phyloP scores from a whole-genome alignment of 2,113 vertebrate genomes.

The Thalassoma bifasciatum region DNA sequence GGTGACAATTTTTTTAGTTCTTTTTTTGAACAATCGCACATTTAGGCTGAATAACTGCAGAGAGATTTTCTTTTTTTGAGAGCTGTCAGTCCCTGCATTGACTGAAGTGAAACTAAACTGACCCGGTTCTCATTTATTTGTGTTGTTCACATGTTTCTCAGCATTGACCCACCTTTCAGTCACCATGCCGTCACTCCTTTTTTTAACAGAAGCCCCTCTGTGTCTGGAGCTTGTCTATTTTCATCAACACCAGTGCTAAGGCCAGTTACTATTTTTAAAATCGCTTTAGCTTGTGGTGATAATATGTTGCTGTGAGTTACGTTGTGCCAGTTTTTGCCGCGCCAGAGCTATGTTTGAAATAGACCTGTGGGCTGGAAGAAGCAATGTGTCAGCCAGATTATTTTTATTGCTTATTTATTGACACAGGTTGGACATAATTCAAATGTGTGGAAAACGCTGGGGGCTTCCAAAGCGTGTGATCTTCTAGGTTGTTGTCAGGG shows the following conservation, averaged over 20 bases:
- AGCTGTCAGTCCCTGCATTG: not conserved
- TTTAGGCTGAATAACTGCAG: not conserved
- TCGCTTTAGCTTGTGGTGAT: conserved; percentile 33
- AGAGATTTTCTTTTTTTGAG: not conserved
- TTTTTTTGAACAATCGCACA: not conserved
- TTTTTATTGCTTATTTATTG: conserved; percentile 38
- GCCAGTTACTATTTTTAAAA: conserved; percentile 66
- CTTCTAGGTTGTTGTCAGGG: conserved; percentile 16
- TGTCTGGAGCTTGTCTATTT: conserved; percentile 61
- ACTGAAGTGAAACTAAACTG: not conserved
- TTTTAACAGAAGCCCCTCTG: conserved; percentile 60
- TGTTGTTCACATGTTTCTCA: conserved; percentile 13
- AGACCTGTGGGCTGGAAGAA: conserved; percentile 11
- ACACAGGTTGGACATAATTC: conserved; percentile 10
- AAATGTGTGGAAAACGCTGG: not conserved
- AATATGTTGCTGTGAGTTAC: conserved; percentile 16
- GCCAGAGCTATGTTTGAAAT: conserved; percentile 39
- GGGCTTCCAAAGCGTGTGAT: conserved; percentile 10
- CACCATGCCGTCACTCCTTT: conserved; percentile 47
- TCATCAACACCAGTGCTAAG: conserved; percentile 38
- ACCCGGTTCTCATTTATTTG: not conserved
- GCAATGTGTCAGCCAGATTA: not conserved
- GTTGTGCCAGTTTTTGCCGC: conserved; percentile 17
- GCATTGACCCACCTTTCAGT: conserved; percentile 42
- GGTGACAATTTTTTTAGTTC: not conserved